These are phyloP conservation scores for Rana temporaria DNA, from an alignment of 2,113 vertebrate species.

Conservation along the genomic window DNA sequence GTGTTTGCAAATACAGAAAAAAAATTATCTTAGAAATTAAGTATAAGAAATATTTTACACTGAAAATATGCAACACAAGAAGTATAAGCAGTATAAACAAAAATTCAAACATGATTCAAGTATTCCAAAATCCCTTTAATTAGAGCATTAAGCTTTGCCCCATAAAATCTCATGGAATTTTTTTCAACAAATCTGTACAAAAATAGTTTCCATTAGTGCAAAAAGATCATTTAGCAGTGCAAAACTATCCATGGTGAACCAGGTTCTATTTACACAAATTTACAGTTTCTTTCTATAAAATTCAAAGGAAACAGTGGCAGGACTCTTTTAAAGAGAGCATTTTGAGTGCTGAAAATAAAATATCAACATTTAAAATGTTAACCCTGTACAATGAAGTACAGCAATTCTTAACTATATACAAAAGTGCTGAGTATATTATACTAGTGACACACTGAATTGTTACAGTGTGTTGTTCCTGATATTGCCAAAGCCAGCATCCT, in stretches of 20 bases:
- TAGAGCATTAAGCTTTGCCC: background rate
- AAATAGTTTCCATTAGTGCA: slow-evolving; percentile 43
- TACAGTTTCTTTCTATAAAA: slow-evolving; percentile 21
- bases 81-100: background rate
- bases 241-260: slow-evolving; percentile 2
- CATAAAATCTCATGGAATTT: background rate
- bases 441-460: too few relatives aligned
- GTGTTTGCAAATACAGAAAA: too few relatives aligned
- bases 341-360: too few relatives aligned
- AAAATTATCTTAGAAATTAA: too few relatives aligned
- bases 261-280: slow-evolving; percentile 21
- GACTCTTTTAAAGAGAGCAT: too few relatives aligned
- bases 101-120: background rate
- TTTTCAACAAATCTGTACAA: slow-evolving; percentile 22
- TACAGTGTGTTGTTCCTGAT: too few relatives aligned
- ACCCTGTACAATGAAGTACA: too few relatives aligned
- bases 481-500: too few relatives aligned
- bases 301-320: background rate
- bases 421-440: too few relatives aligned
- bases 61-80: background rate
- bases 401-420: too few relatives aligned
- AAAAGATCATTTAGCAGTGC: slow-evolving; percentile 39
- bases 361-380: too few relatives aligned
- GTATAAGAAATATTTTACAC: too few relatives aligned
- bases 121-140: slow-evolving; percentile 30